Base-by-base conservation (phyloP, 2,888 invertebrate species). In the Idaea straminata region DNA sequence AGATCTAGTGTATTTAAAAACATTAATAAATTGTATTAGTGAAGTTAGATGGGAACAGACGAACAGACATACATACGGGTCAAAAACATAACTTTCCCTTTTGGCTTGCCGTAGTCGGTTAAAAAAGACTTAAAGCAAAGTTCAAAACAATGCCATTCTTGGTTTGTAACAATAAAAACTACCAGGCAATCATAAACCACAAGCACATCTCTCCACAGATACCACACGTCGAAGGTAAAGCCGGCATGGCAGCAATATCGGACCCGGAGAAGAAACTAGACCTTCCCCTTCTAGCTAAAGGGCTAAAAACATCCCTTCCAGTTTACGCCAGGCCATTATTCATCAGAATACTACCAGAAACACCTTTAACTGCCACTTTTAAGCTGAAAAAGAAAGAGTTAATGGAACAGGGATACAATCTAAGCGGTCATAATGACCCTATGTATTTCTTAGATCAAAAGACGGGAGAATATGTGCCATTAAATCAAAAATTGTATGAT, bases 201-300 rank as follows among this genome's bases (percentile, higher is more conserved):
- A 34, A 36, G 60, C n/a, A 63, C 15, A 63, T 63, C 35, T 74
- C 75, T 63, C 69, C 64, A 2, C 83, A 97, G 96, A 93, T 97
- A 63, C 96, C 96, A 0, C 94, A 95, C 70, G 91, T 94, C 1
- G 97, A 97, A 88, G 99, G 99, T 0, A 95, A 96, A 84, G 98
- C 98, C 0, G 99, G 99, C 5, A 99, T 99, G 99, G 98, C 96
- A 0, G 97, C 98, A 0, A 96, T 99, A 64, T 96, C 96, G 0
- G 97, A 98, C 79, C 94, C 95, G 0, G 94, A 95, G 3, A 91
- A 93, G 15, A 94, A 93, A 64, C 77, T 97, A 13, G 95, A 97
- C 78, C 82, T 96, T 15, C 80, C 89, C 3, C 84, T 90, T 0
- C 72, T 92, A n/a, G 75, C 86, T 0, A 83, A 85, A 70, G 87